Evolutionary conservation across 2,888 invertebrate genomes (phyloP), one percentile per base, ranked within the genome.

Genomic region (Ecdyonurus torrentis): DNA sequence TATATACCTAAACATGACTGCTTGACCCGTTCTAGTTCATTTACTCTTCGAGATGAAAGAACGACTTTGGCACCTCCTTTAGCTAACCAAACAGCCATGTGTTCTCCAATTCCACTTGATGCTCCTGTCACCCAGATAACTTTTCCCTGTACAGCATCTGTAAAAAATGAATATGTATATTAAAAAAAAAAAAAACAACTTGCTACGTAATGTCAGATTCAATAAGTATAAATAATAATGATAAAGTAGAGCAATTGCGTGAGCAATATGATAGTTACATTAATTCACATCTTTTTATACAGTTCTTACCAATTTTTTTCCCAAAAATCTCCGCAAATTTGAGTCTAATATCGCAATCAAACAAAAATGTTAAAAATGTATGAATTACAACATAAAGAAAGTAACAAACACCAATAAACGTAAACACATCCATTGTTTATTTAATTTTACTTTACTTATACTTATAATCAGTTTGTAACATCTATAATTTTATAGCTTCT

Each of bases 51-150:
- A 0, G 89, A 86, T 7, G 87, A 81, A 2, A 90, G 70, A 2
- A 84, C 80, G 55, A 90, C 71, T 71, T 83, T 83, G 1, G 83
- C 85, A 3, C 84, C 84, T 69, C 78, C 76, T 69, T 78, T 79
- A 0, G 89, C 85, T 61, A 89, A 74, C 22, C 80, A 79, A 66
- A 86, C 78, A 0, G 89, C 88, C 59, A 88, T 75, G 66, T 80
- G 74, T 74, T 87, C 86, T 1, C 91, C 91, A 66, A 91, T 90
- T 18, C 91, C 91, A 75, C 87, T 87, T 0, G 90, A 90, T 0
- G 90, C 88, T 55, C 91, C 91, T 1, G 88, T 89, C 67, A 91
- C 84, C 85, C 91, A 91, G 1, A 89, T 83, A 2, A 90, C 88
- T 73, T 89, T 83, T 0, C 84, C 84, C 58, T 76, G 74, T 61